Conservation (phyloP, 2,797 vertebrate genomes). For the Alosa sapidissima region DNA sequence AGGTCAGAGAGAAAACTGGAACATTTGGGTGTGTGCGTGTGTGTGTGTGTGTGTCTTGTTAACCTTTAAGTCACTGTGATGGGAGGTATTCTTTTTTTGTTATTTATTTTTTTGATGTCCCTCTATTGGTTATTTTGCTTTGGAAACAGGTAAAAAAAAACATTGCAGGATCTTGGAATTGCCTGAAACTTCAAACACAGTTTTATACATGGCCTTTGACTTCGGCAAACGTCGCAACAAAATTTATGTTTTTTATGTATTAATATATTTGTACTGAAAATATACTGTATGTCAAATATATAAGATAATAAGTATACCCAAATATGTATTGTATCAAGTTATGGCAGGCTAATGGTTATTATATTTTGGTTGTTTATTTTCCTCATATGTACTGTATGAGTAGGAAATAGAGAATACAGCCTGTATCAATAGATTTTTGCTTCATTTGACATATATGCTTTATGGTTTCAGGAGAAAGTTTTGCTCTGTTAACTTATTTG, state of each 20-base stretch:
- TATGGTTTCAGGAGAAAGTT: constrained; percentile 9
- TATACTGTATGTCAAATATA: constrained; percentile 25
- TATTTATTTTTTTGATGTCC: constrained; percentile 24
- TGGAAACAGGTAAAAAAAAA: neutral
- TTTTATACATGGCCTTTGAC: constrained; percentile 26
- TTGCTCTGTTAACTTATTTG: constrained; percentile 22
- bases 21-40: neutral
- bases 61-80: constrained; percentile 23
- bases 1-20: constrained; percentile 15
- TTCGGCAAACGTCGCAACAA: constrained; percentile 15
- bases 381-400: neutral
- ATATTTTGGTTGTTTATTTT: constrained; percentile 11
- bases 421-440: constrained; percentile 4
- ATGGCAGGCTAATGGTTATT: constrained; percentile 4
- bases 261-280: constrained; percentile 27
- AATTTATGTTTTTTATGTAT: constrained; percentile 28
- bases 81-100: constrained; percentile 48
- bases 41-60: neutral
- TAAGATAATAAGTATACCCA: constrained; percentile 13
- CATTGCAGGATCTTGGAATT: neutral
- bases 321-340: constrained; percentile 22
- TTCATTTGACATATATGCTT: constrained; percentile 15
- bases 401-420: neutral
- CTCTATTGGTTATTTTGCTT: constrained; percentile 1
- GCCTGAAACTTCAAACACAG: constrained; percentile 12